Conservation (phyloP, 64 coral and sea anemone species). For the Montipora capricornis region DNA sequence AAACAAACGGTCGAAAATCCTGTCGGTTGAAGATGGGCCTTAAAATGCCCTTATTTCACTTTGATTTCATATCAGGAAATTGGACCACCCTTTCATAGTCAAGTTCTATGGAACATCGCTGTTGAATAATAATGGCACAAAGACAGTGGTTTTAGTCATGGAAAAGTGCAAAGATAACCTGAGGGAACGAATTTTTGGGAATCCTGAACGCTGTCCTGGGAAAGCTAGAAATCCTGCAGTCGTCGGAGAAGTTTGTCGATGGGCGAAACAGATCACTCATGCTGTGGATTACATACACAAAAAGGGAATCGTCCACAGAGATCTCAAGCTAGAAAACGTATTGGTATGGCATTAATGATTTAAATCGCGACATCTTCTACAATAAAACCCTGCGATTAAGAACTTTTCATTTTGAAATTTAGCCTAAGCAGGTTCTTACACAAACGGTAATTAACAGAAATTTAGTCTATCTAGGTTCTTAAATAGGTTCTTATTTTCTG, state of each 20-base stretch:
- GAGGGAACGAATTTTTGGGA: neutral
- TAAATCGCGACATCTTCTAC: no score
- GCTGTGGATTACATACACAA: constrained; percentile 23
- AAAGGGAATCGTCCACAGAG: constrained; percentile 8
- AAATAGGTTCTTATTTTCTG: no score
- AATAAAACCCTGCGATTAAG: no score
- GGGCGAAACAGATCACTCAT: constrained; percentile 20
- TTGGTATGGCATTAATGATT: constrained; percentile 35
- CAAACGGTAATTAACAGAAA: no score
- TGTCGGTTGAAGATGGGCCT: no score
- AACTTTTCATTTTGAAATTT: no score
- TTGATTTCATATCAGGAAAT: neutral
- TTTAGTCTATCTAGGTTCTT: no score
- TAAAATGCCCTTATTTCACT: no score
- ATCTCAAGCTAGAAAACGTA: constrained; percentile 56
- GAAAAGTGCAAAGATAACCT: constrained; percentile 23
- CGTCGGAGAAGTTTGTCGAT: neutral
- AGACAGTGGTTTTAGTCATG: neutral
- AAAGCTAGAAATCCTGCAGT: neutral
- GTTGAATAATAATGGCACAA: neutral
- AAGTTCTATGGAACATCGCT: neutral
- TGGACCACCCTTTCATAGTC: neutral
- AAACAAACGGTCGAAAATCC: no score
- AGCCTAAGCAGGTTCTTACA: no score
- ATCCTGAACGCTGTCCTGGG: neutral